phyloP scores from a whole-genome alignment of 2,113 vertebrate species.

The Neotoma lepida region DNA sequence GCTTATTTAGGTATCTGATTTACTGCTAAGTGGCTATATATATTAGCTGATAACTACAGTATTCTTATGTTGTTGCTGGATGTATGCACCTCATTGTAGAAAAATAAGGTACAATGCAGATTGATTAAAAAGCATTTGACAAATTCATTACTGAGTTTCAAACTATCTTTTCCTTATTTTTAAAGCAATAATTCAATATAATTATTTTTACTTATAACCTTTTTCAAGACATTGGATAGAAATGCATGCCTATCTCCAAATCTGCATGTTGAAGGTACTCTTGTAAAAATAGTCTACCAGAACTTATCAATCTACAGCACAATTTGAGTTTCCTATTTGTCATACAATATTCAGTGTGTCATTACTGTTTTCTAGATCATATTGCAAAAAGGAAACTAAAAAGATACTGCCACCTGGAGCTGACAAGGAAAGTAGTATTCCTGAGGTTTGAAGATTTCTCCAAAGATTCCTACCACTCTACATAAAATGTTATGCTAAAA shows the following conservation, averaged over 20 bases:
- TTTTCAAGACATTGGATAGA: neutral
- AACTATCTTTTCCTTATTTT: neutral
- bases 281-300: neutral
- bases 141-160: neutral
- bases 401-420: too few species aligned
- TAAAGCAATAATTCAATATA: neutral
- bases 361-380: neutral
- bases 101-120: neutral
- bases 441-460: neutral
- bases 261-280: neutral
- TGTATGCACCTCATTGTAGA: neutral
- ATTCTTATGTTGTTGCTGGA: neutral
- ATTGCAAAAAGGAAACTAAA: neutral
- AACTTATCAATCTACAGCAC: too few species aligned
- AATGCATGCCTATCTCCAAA: neutral
- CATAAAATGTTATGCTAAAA: neutral
- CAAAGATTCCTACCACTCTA: too few species aligned
- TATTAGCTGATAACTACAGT: neutral
- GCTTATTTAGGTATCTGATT: neutral
- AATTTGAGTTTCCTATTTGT: too few species aligned
- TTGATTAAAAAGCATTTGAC: neutral
- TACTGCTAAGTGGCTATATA: neutral
- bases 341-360: too few species aligned
- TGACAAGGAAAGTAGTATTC: too few species aligned
- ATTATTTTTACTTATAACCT: neutral